A percentile compares a stretch with the other conserved stretches of the same genome.
phyloP scores from a whole-genome alignment of 2,113 vertebrate genomes.

The Phrynosoma blainvillii region DNA sequence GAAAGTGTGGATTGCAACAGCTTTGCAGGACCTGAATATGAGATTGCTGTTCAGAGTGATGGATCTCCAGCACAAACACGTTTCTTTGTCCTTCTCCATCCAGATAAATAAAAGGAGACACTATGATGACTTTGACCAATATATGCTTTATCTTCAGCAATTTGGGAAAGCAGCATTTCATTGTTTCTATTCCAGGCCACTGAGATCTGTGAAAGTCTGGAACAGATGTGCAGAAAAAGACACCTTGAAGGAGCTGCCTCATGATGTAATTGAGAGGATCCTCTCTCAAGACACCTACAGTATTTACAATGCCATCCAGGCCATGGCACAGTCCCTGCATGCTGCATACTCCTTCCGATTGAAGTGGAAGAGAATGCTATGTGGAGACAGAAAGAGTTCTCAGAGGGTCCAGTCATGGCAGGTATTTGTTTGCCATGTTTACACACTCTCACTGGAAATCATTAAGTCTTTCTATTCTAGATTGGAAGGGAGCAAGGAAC shows the following conservation, averaged over 20 bases:
- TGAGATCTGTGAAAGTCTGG: neutral
- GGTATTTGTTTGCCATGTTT: neutral
- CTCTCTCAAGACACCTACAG: neutral
- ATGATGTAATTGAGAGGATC: neutral
- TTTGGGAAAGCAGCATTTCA: neutral
- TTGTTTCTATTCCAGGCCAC: neutral
- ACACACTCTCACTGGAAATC: neutral
- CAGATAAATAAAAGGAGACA: neutral
- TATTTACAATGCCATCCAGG: neutral
- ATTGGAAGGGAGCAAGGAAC: fast-evolving
- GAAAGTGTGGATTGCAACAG: neutral
- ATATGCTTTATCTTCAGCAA: neutral
- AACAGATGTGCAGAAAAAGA: neutral
- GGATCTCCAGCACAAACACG: neutral
- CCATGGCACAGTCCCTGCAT: neutral
- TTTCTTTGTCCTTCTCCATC: neutral
- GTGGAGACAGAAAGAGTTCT: neutral
- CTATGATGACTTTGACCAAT: neutral
- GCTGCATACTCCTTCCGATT: neutral
- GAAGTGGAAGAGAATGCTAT: neutral
- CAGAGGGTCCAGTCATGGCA: neutral
- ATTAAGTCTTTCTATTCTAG: neutral
- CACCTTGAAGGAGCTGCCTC: no score
- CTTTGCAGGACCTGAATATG: neutral
- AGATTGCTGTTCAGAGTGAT: neutral